Conservation (phyloP, 2,888 invertebrate species). For the Volucella bombylans region DNA sequence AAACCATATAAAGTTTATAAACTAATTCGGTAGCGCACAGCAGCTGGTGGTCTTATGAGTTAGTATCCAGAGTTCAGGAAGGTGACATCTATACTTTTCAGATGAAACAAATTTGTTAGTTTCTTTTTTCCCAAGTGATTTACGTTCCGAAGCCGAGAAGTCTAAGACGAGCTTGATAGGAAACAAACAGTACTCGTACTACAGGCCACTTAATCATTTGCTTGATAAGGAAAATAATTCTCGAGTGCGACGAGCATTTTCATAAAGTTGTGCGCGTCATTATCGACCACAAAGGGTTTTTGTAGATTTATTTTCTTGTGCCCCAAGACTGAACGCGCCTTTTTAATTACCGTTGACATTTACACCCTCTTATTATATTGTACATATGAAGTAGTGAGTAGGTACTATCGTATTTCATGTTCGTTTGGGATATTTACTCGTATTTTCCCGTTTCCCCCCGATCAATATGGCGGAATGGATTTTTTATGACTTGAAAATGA, state of each 20-base stretch:
- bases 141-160: constrained; percentile 1
- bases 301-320: constrained; percentile 5
- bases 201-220: constrained; percentile 29
- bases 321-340: not conserved
- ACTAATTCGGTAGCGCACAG: not conserved
- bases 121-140: constrained; percentile 32
- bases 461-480: not conserved
- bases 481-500: constrained; percentile 40
- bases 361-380: not conserved
- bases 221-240: constrained; percentile 10
- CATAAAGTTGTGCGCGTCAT: constrained; percentile 9
- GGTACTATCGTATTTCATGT: constrained; percentile 6
- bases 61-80: constrained; percentile 18
- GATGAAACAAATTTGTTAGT: constrained; percentile 39
- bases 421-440: constrained; percentile 3
- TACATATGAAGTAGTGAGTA: not conserved
- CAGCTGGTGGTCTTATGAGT: constrained; percentile 12
- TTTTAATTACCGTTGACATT: constrained; percentile 44
- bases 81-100: constrained; percentile 24
- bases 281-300: constrained; percentile 25
- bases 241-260: too few species aligned
- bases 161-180: constrained; percentile 21
- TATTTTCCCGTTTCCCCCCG: not conserved
- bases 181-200: constrained; percentile 4
- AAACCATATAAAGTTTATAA: not conserved